These are phyloP conservation scores for human DNA, from an alignment of 2,113 vertebrate genomes.

Conservation along the genomic window GRCh38 chr4:23741501-23742000, in stretches of 20 bases:
- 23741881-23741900: constrained; percentile 70
- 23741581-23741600: constrained; percentile 42
- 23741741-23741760: constrained; percentile 58
- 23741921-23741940: constrained; percentile 40
- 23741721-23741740: constrained; percentile 69
- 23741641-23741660: constrained; percentile 65
- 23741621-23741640: constrained; percentile 53
- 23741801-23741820: constrained; percentile 50
- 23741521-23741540: neutral
- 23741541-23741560: neutral
- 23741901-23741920: constrained; percentile 66
- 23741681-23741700: constrained; percentile 36
- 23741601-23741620: constrained; percentile 31
- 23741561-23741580: neutral
- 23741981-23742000: constrained; percentile 61
- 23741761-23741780: constrained; percentile 68
- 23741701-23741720: constrained; percentile 69
- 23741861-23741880: constrained; percentile 66
- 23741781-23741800: constrained; percentile 76
- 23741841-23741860: constrained; percentile 44
- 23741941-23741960: constrained; percentile 36
- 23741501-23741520: neutral
- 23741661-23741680: constrained; percentile 24
- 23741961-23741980: constrained; percentile 64
- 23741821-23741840: constrained; percentile 74